Conservation (phyloP, 2,888 invertebrate genomes). For the Caenorhabditis uteleia region DNA sequence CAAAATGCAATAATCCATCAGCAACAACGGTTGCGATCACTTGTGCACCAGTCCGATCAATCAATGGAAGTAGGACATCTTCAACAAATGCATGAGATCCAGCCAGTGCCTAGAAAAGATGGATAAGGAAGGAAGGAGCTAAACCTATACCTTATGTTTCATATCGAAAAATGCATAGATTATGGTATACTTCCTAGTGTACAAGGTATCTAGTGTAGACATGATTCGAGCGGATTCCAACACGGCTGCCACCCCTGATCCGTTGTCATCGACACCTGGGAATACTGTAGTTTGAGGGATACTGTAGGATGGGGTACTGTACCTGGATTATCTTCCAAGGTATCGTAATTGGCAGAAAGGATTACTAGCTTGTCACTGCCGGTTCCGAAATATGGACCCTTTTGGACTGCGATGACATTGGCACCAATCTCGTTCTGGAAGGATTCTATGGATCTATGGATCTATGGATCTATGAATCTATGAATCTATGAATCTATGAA, state of each 20-base stretch:
- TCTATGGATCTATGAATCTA: too few relatives aligned
- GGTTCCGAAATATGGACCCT: constrained; percentile 43
- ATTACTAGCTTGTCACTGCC: constrained; percentile 42
- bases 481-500: not conserved
- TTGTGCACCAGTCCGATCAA: constrained; percentile 30
- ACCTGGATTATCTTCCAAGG: constrained; percentile 35
- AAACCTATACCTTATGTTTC: constrained; percentile 41
- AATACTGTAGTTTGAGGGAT: constrained; percentile 3
- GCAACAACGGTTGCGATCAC: constrained; percentile 36
- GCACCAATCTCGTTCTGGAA: constrained; percentile 48
- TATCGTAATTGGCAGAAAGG: constrained; percentile 50
- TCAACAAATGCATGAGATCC: constrained; percentile 53
- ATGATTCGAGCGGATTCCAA: constrained; percentile 43
- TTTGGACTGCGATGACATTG: constrained; percentile 49
- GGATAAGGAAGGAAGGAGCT: not conserved
- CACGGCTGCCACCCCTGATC: constrained; percentile 46
- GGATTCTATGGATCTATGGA: too few relatives aligned
- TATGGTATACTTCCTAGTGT: constrained; percentile 37
- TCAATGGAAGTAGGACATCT: constrained; percentile 44
- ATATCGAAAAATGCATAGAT: constrained; percentile 49
- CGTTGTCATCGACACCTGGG: constrained; percentile 57
- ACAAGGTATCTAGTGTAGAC: constrained; percentile 40
- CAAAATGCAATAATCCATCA: constrained; percentile 49
- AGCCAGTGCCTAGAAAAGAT: constrained; percentile 37
- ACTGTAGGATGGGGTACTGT: constrained; percentile 13